These are phyloP conservation scores for Urosaurus nigricauda DNA, from an alignment of 2,797 vertebrate species.

Conservation along the genomic window DNA sequence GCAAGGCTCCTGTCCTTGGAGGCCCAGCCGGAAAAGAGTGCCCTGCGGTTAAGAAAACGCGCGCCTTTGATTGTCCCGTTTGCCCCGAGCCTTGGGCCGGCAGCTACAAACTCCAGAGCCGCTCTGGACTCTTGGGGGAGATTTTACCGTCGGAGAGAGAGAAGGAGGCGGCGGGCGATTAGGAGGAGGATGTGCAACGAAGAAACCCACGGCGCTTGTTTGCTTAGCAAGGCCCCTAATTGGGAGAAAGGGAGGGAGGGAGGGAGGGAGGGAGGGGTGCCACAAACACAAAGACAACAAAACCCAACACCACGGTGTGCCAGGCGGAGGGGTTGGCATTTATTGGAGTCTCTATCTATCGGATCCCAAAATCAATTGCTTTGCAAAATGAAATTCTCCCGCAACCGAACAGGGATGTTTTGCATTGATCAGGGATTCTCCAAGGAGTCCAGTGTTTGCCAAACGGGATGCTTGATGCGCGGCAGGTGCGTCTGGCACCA, in stretches of 20 bases:
- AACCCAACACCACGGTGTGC: too few species aligned
- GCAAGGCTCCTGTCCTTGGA: not conserved
- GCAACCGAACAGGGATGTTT: not conserved
- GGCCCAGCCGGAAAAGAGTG: slow-evolving; percentile 19
- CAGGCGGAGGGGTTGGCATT: not conserved
- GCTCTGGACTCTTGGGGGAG: slow-evolving; percentile 18
- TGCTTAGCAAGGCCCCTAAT: not conserved
- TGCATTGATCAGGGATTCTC: not conserved
- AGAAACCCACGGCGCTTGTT: not conserved
- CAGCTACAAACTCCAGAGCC: slow-evolving; percentile 26
- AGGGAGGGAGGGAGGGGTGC: too few species aligned
- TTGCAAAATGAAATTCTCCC: not conserved
- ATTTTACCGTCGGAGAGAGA: slow-evolving; percentile 8
- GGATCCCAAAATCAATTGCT: not conserved
- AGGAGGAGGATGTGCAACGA: not conserved
- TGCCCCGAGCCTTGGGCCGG: slow-evolving; percentile 9
- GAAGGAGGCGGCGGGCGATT: not conserved
- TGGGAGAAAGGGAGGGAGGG: not conserved
- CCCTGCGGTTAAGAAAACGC: slow-evolving; percentile 18
- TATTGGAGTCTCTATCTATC: not conserved
- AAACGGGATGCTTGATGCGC: not conserved
- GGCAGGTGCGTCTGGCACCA: not conserved
- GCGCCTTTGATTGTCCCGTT: slow-evolving; percentile 8
- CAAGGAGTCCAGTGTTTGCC: not conserved
- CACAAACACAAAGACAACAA: too few species aligned